phyloP scores from a whole-genome alignment of 2,113 vertebrate genomes.

The Psittacara wagleri region DNA sequence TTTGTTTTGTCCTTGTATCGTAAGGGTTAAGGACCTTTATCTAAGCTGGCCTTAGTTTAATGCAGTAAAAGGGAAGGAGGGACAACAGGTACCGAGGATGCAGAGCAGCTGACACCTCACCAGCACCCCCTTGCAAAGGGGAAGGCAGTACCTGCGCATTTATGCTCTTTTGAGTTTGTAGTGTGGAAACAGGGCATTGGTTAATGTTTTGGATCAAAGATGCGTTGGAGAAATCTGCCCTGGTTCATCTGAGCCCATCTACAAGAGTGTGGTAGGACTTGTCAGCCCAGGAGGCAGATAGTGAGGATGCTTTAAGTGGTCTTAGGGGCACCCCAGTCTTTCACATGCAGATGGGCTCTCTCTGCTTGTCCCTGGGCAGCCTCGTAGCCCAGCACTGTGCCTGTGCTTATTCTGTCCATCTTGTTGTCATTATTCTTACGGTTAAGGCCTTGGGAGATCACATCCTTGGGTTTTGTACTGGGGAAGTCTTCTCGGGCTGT shows the following conservation, averaged over 20 bases:
- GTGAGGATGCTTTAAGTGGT: fast-evolving
- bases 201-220: not conserved
- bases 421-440: fast-evolving
- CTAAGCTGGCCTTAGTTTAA: not conserved
- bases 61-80: not conserved
- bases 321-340: not conserved
- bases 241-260: fast-evolving
- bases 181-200: not conserved
- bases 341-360: not conserved
- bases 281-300: not conserved
- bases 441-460: not conserved
- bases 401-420: not conserved
- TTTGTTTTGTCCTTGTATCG: not conserved
- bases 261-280: fast-evolving
- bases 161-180: not conserved
- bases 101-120: not conserved
- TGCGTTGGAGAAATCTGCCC: not conserved
- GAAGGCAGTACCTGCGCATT: not conserved
- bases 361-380: not conserved
- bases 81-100: not conserved
- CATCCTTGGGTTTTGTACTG: fast-evolving
- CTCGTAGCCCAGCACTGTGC: fast-evolving
- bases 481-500: not conserved
- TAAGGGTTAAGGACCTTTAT: not conserved
- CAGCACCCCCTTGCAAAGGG: fast-evolving